Conservation (phyloP, 2,797 vertebrate genomes). For the Muraenolepis orangiensis region DNA sequence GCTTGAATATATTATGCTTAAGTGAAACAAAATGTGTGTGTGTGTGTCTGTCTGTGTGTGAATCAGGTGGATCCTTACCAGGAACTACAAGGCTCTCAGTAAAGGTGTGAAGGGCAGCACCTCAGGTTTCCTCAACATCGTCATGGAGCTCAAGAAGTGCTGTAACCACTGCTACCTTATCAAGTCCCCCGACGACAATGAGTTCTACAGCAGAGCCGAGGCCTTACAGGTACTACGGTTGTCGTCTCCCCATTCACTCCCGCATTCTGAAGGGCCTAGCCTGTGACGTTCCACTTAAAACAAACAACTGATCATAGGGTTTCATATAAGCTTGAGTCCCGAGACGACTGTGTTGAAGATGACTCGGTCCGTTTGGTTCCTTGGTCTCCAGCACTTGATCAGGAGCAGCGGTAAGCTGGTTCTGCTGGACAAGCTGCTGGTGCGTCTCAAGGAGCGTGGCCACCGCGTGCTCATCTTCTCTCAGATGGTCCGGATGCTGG, state of each 20-base stretch:
- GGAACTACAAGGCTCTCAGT: slow-evolving; percentile 98
- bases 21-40: background rate
- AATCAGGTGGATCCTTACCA: slow-evolving; percentile 95
- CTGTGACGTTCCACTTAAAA: background rate
- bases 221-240: slow-evolving; percentile 87
- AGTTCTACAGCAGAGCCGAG: slow-evolving; percentile 90
- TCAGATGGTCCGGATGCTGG: slow-evolving; percentile 99
- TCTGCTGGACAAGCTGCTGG: slow-evolving; percentile 92
- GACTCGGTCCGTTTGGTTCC: background rate
- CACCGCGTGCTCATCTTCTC: slow-evolving; percentile 98
- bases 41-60: background rate
- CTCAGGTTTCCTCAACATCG: slow-evolving; percentile 96
- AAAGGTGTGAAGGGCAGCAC: slow-evolving; percentile 99
- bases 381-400: slow-evolving; percentile 84
- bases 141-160: slow-evolving; percentile 99
- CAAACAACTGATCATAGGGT: background rate
- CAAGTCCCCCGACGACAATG: slow-evolving; percentile 92
- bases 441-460: slow-evolving; percentile 91
- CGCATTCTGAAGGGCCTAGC: background rate
- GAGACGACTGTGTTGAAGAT: too few relatives aligned
- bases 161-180: slow-evolving; percentile 99
- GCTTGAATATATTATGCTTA: background rate
- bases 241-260: too few relatives aligned
- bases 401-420: slow-evolving; percentile 96
- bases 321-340: background rate